Base-by-base conservation (phyloP, 2,888 invertebrate genomes). In the Cenopis cana region DNA sequence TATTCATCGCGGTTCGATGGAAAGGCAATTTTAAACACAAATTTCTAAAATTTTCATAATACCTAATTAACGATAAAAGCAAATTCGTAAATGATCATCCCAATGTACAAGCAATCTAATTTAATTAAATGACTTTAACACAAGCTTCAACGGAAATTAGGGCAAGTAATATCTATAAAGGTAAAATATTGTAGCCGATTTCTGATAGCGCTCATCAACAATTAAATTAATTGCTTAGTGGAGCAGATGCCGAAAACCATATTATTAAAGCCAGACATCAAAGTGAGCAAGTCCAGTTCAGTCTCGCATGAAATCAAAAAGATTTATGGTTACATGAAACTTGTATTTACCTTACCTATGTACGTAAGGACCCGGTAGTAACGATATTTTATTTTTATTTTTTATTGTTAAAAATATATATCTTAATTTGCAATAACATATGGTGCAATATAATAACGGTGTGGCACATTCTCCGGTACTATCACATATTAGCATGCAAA, bases 231-330 rank as follows among this genome's bases (percentile, higher is more conserved):
- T 69, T 46, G 68, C 60, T 41, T 46, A 36, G 33, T 69, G 46
- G 29, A 69, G 50, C 54, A 59, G 52, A 65, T n/a, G 52, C 52
- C 57, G 41, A 64, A 65, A 64, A 41, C 41, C 67, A 50, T 57
- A 59, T 69, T 59, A 52, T 24, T 20, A 54, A 55, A 49, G n/a
- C 41, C 12, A 17, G 41, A 65, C 69, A 69, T 69, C 69, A 69
- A 68, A 65, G 69, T 29, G 49, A 29, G 38, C 18, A 17, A 46
- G 49, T 49, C 57, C 20, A 46, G 57, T 29, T 41, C 57, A 20
- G 41, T 59, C 59, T 52, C 59, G 57, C 69, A 65, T 65, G 52
- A 69, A 59, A 69, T 69, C 69, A 69, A 69, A 69, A 69, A 65
- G 52, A 69, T 57, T 50, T 65, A 41, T 50, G 41, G 29, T 64